Base-by-base conservation (phyloP, 30 jellyfish, hydroid and myxozoan species). In the Pelagia noctiluca region DNA sequence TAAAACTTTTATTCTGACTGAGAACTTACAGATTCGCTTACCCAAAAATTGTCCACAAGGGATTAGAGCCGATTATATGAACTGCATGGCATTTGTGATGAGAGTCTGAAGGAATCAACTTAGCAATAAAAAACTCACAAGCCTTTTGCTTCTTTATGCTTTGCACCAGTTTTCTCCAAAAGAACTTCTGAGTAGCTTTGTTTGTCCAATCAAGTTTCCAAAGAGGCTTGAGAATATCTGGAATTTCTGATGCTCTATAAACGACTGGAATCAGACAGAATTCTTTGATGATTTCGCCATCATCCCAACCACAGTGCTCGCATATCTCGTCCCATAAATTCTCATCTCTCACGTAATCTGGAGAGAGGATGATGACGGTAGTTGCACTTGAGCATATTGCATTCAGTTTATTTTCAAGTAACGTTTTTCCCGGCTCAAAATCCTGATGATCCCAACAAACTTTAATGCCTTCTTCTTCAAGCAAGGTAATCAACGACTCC, bases 391-490 rank as follows among this genome's bases (percentile, higher is more conserved):
- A 70, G 24, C 86, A 72, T 1, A 83, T 26, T 5, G 87, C 87
- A 42, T 61, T 83, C 64, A 83, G 50, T 50, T 83, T 83, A 38
- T 83, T 83, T 36, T 83, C 87, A 35, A 83, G 38, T 26, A 70
- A 35, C 1, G 87, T 83, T 48, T 24, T 72, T 28, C 93, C 93
- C 4, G 93, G 93, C 33, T 83, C 87, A 72, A 83, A 83, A 48
- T 83, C 93, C 35, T 87, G 18, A 21, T 71, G 78, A 71, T 83
- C 93, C 93, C 93, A 83, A 57, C 93, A 83, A 23, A 83, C 87
- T 24, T 33, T 66, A 32, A 83, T n/a, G 38, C 28, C 64, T 36
- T 72, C 64, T 0, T 71, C 93, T 34, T 83, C 93, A 31, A 83
- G 73, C 24, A 54, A 24, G 29, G 32, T 34, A 3, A 83, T 63